Evolutionary conservation across 2,113 vertebrate genomes (phyloP).

Genomic region (Psephotus haematonotus): DNA sequence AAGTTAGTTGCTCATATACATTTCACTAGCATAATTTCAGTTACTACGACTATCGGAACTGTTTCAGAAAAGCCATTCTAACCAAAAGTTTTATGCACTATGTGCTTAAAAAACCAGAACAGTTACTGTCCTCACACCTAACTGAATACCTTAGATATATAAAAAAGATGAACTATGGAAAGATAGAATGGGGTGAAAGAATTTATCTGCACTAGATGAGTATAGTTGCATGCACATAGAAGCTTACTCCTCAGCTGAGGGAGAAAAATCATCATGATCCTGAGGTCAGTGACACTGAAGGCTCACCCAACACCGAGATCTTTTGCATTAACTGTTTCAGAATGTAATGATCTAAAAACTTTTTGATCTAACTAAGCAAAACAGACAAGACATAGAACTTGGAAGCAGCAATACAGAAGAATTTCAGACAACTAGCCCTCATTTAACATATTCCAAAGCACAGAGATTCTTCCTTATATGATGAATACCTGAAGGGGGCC

Average conservation of each 20-base stretch:
- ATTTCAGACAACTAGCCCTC: background rate
- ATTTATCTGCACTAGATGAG: accelerated
- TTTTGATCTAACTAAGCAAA: background rate
- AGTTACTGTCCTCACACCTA: background rate
- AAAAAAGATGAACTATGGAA: background rate
- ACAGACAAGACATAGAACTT: background rate
- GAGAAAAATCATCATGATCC: background rate
- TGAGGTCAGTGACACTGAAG: too few relatives aligned
- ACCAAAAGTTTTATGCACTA: background rate
- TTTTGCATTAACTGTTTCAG: background rate
- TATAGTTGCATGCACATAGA: too few relatives aligned
- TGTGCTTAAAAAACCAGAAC: background rate
- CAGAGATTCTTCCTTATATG: background rate
- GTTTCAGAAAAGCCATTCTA: background rate
- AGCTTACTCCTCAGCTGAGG: background rate
- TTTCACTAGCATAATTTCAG: background rate
- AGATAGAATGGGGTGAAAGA: background rate
- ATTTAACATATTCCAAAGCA: background rate
- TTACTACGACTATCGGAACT: background rate
- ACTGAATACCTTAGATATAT: accelerated
- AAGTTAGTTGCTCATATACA: background rate
- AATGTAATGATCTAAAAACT: too few relatives aligned
- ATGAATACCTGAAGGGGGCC: too few relatives aligned
- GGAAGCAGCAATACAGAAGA: background rate
- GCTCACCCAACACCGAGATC: background rate